Evolutionary conservation across 2,113 vertebrate genomes (phyloP), one percentile per base, ranked within the genome.

Genomic region (Poicephalus meyeri): DNA sequence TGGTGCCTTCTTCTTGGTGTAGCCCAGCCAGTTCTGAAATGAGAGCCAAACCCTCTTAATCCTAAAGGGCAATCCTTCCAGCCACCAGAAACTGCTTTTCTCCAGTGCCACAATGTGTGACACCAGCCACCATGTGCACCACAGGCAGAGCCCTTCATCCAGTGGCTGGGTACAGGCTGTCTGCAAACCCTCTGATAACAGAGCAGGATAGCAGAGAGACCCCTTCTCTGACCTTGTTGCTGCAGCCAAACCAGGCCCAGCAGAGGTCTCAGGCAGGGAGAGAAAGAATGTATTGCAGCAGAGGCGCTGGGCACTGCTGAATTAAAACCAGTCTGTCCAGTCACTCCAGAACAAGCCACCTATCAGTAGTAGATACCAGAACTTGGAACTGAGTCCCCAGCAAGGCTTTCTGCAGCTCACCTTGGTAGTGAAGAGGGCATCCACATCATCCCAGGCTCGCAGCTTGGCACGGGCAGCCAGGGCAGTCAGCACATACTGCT

Each of bases 1-100:
- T 14, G 99, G 99, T 5, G 99, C 99, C 82, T 97, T 99, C 95
- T 99, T 99, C 96, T 98, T 98, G 83, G 98, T 99, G 91, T 99
- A 99, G 72, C 99, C 99, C n/a, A 99, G 95, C 99, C 99, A 99
- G 93, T 99, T 99, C 98, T 98, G 93, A 95, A 97, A 97, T 20
- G 25, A 90, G 35, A 89, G 74, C 26, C 89, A 87, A 79, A 93
- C 9, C 15, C 41, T 39, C 10, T 1, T 46, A 89, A 85, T 29
- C 23, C 33, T 73, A 49, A 80, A 80, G 16, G 39, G 15, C 10
- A 92, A 56, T 24, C 16, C 24, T 41, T 74, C 47, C 44, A 89
- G 53, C 6, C 25, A 68, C 55, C 72, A 53, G 26, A 42, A 76
- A 56, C 41, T 29, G 4, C 21, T 69, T 53, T 47, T 55, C 64